Percentiles rank a stretch among this genome's conserved stretches.
These are phyloP conservation scores for Neostethus bicornis DNA, from an alignment of 2,797 vertebrate genomes.

Conservation along the genomic window DNA sequence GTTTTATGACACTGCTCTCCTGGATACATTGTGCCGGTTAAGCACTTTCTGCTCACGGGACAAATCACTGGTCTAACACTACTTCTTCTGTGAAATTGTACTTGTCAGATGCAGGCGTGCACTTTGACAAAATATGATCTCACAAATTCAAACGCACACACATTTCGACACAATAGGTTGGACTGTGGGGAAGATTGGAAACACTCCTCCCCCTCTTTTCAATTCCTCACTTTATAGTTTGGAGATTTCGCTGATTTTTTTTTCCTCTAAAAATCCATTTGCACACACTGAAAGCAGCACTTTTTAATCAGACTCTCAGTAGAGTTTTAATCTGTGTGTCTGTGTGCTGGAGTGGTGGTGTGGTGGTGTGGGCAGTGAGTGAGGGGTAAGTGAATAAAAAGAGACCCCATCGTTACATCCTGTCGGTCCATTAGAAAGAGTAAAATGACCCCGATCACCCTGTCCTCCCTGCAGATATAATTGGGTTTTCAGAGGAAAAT, in stretches of 20 bases:
- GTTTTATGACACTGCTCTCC: slow-evolving; percentile 17
- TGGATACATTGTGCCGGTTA: slow-evolving; percentile 52
- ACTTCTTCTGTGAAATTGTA: slow-evolving; percentile 71
- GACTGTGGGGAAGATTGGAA: background rate
- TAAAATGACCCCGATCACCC: slow-evolving; percentile 64
- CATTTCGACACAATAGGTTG: slow-evolving; percentile 14
- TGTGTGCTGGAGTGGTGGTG: background rate
- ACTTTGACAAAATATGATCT: slow-evolving; percentile 48
- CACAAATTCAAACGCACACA: slow-evolving; percentile 25
- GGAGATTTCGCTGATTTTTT: slow-evolving; percentile 31
- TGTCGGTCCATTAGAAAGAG: slow-evolving; percentile 60
- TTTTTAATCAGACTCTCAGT: slow-evolving; percentile 53
- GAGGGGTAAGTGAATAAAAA: slow-evolving; percentile 62
- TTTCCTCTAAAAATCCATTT: slow-evolving; percentile 59
- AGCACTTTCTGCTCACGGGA: slow-evolving; percentile 50
- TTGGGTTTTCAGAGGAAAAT: slow-evolving; percentile 62
- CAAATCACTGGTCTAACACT: slow-evolving; percentile 51
- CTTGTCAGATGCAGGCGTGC: slow-evolving; percentile 49
- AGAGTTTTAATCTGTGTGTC: slow-evolving; percentile 47
- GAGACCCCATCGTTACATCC: slow-evolving; percentile 59
- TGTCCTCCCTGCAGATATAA: slow-evolving; percentile 51
- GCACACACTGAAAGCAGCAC: slow-evolving; percentile 38
- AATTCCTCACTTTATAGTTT: slow-evolving; percentile 31
- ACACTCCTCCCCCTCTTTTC: slow-evolving; percentile 8
- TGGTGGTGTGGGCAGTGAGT: slow-evolving; percentile 58